Percentiles rank a stretch among this genome's conserved stretches.
phyloP scores from a whole-genome alignment of 2,888 invertebrate genomes.

The Drosophila ezoana region DNA sequence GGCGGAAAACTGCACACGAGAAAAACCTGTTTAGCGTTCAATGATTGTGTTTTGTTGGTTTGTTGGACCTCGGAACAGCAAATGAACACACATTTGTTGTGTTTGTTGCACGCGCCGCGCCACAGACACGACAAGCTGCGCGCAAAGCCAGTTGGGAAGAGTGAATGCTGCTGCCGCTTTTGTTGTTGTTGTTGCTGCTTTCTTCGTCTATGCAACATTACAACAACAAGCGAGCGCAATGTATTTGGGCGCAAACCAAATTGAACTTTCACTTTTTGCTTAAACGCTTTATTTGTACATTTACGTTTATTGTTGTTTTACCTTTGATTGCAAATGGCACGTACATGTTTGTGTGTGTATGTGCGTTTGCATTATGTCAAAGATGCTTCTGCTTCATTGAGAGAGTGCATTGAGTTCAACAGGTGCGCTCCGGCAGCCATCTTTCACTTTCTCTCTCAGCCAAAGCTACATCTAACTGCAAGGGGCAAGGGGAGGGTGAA shows the following conservation, averaged over 20 bases:
- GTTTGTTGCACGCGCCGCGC: conserved; percentile 56
- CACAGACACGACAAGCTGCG: conserved; percentile 37
- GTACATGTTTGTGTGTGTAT: not conserved
- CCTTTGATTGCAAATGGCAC: conserved; percentile 57
- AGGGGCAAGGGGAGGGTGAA: not conserved
- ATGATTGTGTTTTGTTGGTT: conserved; percentile 64
- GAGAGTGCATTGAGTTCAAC: conserved; percentile 54
- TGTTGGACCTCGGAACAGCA: conserved; percentile 45
- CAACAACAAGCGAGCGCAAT: conserved; percentile 48
- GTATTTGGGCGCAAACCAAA: conserved; percentile 68
- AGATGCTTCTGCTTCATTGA: conserved; percentile 47
- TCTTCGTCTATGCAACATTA: conserved; percentile 59
- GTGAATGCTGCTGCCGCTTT: conserved; percentile 48
- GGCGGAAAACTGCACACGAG: conserved; percentile 79
- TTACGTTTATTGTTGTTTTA: conserved; percentile 50
- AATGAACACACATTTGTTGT: conserved; percentile 65
- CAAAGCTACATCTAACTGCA: conserved; percentile 13
- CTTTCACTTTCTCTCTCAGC: conserved; percentile 66
- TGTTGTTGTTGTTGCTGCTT: conserved; percentile 37
- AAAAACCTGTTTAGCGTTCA: conserved; percentile 78
- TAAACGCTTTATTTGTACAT: conserved; percentile 57
- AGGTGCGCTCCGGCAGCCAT: conserved; percentile 60
- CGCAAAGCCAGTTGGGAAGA: conserved; percentile 40
- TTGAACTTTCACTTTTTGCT: conserved; percentile 79
- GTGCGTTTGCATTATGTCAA: conserved; percentile 63